Base-by-base conservation (phyloP, 2,888 invertebrate genomes). In the Eupithecia subfuscata region DNA sequence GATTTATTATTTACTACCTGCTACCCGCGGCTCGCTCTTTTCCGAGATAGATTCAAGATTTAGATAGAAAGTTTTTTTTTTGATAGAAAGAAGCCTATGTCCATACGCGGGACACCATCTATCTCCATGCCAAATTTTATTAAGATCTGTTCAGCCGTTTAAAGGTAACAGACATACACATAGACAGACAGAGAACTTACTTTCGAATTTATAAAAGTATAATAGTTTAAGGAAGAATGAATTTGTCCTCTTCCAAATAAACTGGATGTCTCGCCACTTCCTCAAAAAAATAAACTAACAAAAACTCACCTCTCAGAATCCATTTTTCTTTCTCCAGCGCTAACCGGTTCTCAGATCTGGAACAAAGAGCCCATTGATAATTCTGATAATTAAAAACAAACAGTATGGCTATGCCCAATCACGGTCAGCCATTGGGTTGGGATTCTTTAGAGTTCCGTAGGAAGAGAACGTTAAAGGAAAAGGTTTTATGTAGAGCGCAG, bases 241-340 rank as follows among this genome's bases (percentile, higher is more conserved):
- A 48, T 48, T 48, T 48, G 16, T 48, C 45, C 45, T 48, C 1
- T 3, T 14, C 45, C 16, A 16, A 16, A 16, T 48, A n/a, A 56
- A 22, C 56, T 3, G 2, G 4, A 60, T 25, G n/a, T 6, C 12
- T 1, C 60, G 11, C 56, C 12, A 60, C 60, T 60, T 60, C 60
- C 60, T 60, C 60, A 60, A 25, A 60, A 60, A 60, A 25, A 25
- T 60, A 60, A 60, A 22, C 3, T 1, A 25, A 25, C 25, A 40
- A 43, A 37, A 18, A 74, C 88, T 85, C 78, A 93, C 93, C 93
- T 93, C 89, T 93, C 93, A 70, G 93, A 93, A 89, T 93, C 93
- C 93, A 93, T 93, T 75, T 73, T 80, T 81, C 89, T 79, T 77
- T 71, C 85, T 87, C 92, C 92, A 92, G 91, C 83, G 87, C 89